These are phyloP conservation scores for Argopecten irradians DNA, from an alignment of 1,140 invertebrate species.

Conservation along the genomic window DNA sequence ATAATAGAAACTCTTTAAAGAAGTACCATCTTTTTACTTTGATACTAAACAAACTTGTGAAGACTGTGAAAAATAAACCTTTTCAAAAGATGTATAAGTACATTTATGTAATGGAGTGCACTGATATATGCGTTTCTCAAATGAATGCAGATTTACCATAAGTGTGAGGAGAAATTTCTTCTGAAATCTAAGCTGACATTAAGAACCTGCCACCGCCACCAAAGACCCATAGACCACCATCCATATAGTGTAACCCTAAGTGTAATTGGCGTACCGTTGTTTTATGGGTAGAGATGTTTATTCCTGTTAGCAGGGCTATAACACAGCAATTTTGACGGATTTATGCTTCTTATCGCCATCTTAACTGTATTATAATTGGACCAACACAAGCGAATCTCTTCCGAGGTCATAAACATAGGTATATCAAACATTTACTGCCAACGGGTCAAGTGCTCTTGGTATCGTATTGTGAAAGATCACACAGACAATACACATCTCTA, in stretches of 20 bases:
- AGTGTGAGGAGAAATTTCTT: background rate
- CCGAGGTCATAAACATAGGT: background rate
- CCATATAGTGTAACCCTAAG: background rate
- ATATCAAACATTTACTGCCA: background rate
- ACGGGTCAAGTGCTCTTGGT: background rate
- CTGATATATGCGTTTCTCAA: background rate
- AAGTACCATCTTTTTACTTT: too few species aligned
- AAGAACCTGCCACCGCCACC: background rate
- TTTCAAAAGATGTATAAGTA: too few species aligned
- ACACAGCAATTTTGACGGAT: constrained; percentile 7
- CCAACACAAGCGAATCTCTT: constrained; percentile 15
- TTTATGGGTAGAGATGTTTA: background rate
- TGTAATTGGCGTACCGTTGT: constrained; percentile 15
- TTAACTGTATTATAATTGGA: constrained; percentile 23
- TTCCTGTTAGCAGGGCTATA: background rate
- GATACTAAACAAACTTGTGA: too few species aligned
- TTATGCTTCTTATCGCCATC: background rate
- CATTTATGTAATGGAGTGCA: background rate
- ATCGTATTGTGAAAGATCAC: background rate
- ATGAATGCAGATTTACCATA: background rate
- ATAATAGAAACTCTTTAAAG: too few species aligned
- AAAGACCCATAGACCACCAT: background rate
- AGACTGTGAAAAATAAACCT: too few species aligned
- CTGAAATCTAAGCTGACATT: background rate
- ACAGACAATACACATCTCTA: too few species aligned